These are phyloP conservation scores for Hycleus cichorii DNA, from an alignment of 1,140 invertebrate species.

Conservation along the genomic window DNA sequence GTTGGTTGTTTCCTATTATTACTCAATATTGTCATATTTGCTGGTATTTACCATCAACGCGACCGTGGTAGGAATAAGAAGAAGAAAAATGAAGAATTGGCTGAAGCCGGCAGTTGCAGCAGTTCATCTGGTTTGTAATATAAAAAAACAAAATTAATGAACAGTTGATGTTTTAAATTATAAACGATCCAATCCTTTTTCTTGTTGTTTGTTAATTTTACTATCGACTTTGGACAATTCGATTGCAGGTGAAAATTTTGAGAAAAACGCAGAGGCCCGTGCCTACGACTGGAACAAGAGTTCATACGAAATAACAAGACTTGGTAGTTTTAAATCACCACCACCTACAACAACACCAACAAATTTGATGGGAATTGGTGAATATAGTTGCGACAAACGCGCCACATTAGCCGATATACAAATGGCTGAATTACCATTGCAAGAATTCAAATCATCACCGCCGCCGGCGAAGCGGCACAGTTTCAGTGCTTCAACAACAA, in stretches of 20 bases:
- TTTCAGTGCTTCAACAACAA: constrained; percentile 32
- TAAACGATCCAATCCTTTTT: too few species aligned
- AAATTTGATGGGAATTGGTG: constrained; percentile 39
- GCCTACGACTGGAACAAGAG: constrained; percentile 41
- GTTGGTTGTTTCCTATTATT: constrained; percentile 83
- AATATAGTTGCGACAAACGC: constrained; percentile 57
- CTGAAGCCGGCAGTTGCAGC: constrained; percentile 57
- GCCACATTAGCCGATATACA: constrained; percentile 53
- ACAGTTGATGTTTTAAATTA: constrained; percentile 44
- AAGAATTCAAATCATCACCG: constrained; percentile 58
- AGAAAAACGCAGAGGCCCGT: too few species aligned
- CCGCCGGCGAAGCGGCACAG: constrained; percentile 45
- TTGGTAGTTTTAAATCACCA: constrained; percentile 8
- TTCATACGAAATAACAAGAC: neutral
- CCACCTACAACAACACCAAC: constrained; percentile 41
- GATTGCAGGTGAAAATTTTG: neutral
- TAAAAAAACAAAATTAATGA: constrained; percentile 37
- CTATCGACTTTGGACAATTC: constrained; percentile 47
- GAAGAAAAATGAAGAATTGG: constrained; percentile 64
- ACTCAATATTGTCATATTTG: constrained; percentile 89
- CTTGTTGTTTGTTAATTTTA: too few species aligned
- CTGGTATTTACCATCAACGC: constrained; percentile 87
- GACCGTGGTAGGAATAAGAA: constrained; percentile 53
- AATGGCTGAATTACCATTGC: constrained; percentile 56
- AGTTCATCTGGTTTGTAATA: constrained; percentile 44